Evolutionary conservation across 2,113 vertebrate species (phyloP).

Genomic region (Leucoraja erinaceus): DNA sequence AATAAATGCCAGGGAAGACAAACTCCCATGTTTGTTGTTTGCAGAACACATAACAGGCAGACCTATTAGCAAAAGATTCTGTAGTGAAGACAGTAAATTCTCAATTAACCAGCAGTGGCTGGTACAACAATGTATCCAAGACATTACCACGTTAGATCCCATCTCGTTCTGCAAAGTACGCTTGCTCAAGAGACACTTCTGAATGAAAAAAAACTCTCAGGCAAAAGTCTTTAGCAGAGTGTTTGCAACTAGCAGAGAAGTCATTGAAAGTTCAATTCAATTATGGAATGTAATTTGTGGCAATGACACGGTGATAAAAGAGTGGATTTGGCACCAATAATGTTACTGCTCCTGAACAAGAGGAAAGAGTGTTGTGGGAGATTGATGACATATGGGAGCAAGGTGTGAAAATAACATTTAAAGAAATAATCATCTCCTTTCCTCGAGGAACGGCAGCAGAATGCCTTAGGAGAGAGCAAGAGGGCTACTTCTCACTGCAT

Average conservation of each 20-base stretch:
- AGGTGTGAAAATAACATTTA: not conserved
- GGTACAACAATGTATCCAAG: no score
- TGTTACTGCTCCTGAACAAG: not conserved
- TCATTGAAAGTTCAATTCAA: conserved; percentile 6
- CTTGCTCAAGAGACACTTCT: no score
- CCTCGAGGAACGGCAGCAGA: not conserved
- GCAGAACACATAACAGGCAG: no score
- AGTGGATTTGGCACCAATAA: not conserved
- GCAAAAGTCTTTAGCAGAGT: not conserved
- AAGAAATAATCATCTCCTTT: not conserved
- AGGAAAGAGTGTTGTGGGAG: not conserved
- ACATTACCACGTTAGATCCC: no score
- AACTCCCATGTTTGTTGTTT: no score
- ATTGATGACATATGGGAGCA: not conserved
- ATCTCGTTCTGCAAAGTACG: no score
- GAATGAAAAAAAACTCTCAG: not conserved
- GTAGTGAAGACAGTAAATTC: no score
- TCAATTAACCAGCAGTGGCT: no score
- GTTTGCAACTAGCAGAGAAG: not conserved
- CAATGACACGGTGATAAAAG: not conserved
- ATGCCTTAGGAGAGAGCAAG: not conserved
- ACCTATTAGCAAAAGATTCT: no score
- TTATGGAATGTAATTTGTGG: not conserved
- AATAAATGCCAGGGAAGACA: no score
- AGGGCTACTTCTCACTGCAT: not conserved